These are phyloP conservation scores for Glomeris maerens DNA, from an alignment of 1,140 invertebrate species.

Conservation along the genomic window DNA sequence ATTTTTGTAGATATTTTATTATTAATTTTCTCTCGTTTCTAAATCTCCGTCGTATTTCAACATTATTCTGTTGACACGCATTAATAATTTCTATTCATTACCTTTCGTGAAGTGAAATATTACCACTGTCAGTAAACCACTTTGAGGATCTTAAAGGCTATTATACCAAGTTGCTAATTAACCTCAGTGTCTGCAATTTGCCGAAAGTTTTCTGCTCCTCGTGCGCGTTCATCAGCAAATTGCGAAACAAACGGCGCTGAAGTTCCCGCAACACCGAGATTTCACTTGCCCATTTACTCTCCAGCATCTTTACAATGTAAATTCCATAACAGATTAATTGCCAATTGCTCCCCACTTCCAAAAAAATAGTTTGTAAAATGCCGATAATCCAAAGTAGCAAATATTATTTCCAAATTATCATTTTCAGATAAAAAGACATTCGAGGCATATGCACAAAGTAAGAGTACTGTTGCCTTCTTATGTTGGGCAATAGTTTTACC, in stretches of 20 bases:
- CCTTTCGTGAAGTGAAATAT: conserved; percentile 12
- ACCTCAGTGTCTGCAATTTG: conserved; percentile 16
- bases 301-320: conserved; percentile 35
- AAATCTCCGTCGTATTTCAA: conserved; percentile 35
- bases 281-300: conserved; percentile 58
- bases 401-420: too few relatives aligned
- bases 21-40: conserved; percentile 28
- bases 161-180: background rate
- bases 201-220: conserved; percentile 45
- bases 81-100: background rate
- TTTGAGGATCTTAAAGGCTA: too few relatives aligned
- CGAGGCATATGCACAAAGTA: too few relatives aligned
- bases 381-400: too few relatives aligned
- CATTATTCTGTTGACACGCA: conserved; percentile 24
- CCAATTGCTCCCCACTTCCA: too few relatives aligned
- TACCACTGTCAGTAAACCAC: too few relatives aligned
- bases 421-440: too few relatives aligned
- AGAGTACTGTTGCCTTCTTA: too few relatives aligned
- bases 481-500: too few relatives aligned
- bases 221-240: conserved; percentile 61
- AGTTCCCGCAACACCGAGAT: conserved; percentile 53
- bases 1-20: conserved; percentile 19
- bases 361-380: too few relatives aligned
- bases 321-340: conserved; percentile 6
- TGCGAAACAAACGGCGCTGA: conserved; percentile 55